Conservation (phyloP, 2,797 vertebrate genomes). For the Sebastes steindachneri region DNA sequence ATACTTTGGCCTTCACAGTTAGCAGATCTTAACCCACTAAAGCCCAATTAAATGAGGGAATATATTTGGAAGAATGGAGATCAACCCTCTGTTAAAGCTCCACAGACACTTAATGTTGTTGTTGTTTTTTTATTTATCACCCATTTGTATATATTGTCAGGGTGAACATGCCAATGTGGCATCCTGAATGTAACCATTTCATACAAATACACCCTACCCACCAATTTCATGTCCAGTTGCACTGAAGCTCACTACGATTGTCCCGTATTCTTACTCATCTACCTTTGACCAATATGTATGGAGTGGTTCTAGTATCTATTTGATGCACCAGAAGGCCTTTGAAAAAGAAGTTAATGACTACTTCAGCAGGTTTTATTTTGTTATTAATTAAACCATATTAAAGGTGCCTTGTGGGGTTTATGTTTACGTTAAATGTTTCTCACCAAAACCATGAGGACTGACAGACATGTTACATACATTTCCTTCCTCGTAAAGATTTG, state of each 20-base stretch:
- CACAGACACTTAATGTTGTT: background rate
- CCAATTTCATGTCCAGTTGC: background rate
- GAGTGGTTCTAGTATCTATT: background rate
- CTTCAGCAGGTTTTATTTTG: background rate
- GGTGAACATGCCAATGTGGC: too few relatives aligned
- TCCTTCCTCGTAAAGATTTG: background rate
- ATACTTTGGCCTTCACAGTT: too few relatives aligned
- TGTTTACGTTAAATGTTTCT: background rate
- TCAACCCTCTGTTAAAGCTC: background rate
- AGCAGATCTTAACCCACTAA: too few relatives aligned
- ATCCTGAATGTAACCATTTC: background rate
- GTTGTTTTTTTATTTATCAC: too few relatives aligned
- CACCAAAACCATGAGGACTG: background rate
- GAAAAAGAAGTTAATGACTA: background rate
- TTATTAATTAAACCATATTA: background rate
- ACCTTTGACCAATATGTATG: background rate
- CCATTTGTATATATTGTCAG: too few relatives aligned
- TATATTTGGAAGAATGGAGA: background rate
- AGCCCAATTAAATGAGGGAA: background rate
- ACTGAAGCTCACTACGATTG: background rate
- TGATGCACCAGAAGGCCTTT: background rate
- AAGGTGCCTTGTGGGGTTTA: background rate
- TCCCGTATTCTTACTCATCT: background rate
- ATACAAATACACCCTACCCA: background rate
- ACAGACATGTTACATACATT: background rate